Evolutionary conservation across 1,140 invertebrate species (phyloP), one percentile per base, ranked within the genome.

Genomic region (Euglossa dilemma): DNA sequence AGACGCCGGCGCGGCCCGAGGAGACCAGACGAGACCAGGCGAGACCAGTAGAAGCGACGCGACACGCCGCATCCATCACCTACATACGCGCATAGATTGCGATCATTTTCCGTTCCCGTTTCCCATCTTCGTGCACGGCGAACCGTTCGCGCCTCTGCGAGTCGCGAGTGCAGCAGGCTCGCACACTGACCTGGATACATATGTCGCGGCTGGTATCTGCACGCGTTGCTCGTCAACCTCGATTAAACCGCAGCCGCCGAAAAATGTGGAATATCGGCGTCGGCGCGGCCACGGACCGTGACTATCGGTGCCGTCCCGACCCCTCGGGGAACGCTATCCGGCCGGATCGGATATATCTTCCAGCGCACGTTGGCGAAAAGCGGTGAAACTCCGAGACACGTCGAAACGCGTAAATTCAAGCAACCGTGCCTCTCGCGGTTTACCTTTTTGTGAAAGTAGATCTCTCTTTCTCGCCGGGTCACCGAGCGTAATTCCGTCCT

Each of bases 51-150:
- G n/a, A n/a, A n/a, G 59, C 52, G 78, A 28, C 76, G 70, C 47
- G 69, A 43, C 69, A 18, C 70, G 50, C 47, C 67, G 81, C 72
- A 83, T 84, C 75, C 86, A 86, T 87, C 86, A 84, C 86, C 86
- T 87, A 87, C 86, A 87, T 87, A 87, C 85, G 76, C 64, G 80
- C 63, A 72, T 77, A 77, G 86, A 87, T 78, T 76, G 75, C 85
- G 85, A 87, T 83, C 85, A 75, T 87, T 84, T 87, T 71, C 82
- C 81, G 85, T 87, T 87, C 82, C 66, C 67, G 72, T 83, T 83
- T 78, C 66, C 81, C 81, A 77, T 78, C 28, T 63, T 77, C 64
- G 67, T 50, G 66, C n/a, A 23, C 74, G 75, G 47, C 14, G 57
- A 69, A 77, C 74, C 54, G 63, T 82, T 82, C 59, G 54, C 63